These are phyloP conservation scores for Eupithecia vulgata DNA, from an alignment of 2,888 invertebrate species.

Conservation along the genomic window DNA sequence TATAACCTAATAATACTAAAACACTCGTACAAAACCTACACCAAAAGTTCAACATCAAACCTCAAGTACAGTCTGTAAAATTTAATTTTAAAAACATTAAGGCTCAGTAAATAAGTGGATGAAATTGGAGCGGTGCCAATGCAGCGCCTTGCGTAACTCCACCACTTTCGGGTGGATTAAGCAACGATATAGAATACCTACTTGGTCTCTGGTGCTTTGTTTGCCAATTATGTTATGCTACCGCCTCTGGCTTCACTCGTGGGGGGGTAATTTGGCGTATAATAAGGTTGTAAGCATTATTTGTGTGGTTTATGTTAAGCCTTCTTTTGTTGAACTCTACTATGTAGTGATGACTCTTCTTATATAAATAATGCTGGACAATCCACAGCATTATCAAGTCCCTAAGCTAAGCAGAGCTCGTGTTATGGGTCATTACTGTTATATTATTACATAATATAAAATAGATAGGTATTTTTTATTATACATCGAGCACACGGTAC, in stretches of 20 bases:
- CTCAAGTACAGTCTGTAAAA: conserved; percentile 12
- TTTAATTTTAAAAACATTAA: conserved; percentile 35
- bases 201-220: conserved; percentile 14
- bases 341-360: not conserved
- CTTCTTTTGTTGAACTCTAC: not conserved
- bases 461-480: no score
- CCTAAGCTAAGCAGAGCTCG: no score
- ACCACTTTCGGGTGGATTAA: conserved; percentile 31
- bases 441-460: no score
- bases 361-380: not conserved
- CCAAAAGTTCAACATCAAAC: not conserved
- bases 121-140: conserved; percentile 28
- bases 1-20: not conserved
- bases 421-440: no score
- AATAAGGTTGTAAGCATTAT: not conserved
- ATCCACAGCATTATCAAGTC: no score
- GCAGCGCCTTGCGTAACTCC: conserved; percentile 20
- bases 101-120: conserved; percentile 14
- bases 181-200: conserved; percentile 51
- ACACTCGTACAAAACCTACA: not conserved
- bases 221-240: conserved; percentile 29
- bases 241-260: not conserved
- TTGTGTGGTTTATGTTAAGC: not conserved
- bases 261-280: not conserved
- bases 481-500: no score